Evolutionary conservation across 2,888 invertebrate species (phyloP), one percentile per base, ranked within the genome.

Genomic region (Oligia latruncula): DNA sequence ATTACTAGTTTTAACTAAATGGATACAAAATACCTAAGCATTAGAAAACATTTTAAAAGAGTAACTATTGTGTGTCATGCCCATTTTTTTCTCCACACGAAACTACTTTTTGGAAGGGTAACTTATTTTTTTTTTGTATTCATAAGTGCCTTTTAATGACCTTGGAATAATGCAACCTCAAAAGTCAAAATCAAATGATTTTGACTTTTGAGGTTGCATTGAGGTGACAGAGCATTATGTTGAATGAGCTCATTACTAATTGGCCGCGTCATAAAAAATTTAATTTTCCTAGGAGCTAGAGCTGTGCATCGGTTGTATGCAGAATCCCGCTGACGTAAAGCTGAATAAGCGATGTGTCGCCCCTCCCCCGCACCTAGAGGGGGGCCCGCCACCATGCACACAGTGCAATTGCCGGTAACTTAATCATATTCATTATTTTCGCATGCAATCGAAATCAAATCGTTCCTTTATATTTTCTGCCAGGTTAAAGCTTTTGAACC

Each of bases 261-360:
- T 40, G 15, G 9, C 23, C 35, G 13, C 4, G 13, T 60, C 20
- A 13, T 52, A 23, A 35, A 65, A 52, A 43, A 29, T 6, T 17
- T 29, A 17, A 11, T 85, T 20, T 80, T 20, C 23, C 2, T 93
- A 99, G 98, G 98, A 98, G 85, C 92, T 98, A 64, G 99, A 99
- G 84, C 97, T 97, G 81, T 99, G 99, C 92, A 98, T 99, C 85
- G 99, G 99, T 1, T 99, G 99, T 92, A 98, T 99, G 98, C 98
- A 98, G 91, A 97, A 97, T 29, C 95, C 95, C 43, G 98, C 99
- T 0, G 98, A 99, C 93, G 98, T 98, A 73, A 99, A 99, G 94
- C 97, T 98, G 77, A 97, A 97, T 87, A 98, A 98, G 90, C 97
- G 97, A 77, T 99, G 99, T 92, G 93, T 91, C 46, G 93, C 96